Percentiles rank a stretch among this genome's conserved stretches.
Evolutionary conservation across 1,140 invertebrate species (phyloP).

Genomic region (Metopolophium dirhodum): DNA sequence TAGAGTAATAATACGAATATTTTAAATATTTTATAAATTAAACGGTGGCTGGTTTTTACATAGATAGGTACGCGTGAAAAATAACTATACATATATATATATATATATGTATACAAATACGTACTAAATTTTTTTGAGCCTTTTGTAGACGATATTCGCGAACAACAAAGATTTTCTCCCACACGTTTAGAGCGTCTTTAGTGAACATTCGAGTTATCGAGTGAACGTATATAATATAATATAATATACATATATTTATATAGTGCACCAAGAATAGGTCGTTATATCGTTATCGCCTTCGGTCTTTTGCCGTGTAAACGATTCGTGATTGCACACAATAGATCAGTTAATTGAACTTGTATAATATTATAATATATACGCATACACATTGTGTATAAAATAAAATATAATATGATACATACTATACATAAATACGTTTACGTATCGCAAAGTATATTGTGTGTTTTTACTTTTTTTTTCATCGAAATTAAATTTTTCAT

Average conservation of each 20-base stretch:
- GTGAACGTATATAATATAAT: constrained; percentile 7
- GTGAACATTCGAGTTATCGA: not conserved
- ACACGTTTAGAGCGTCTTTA: not conserved
- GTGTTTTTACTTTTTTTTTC: not conserved
- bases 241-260: not conserved
- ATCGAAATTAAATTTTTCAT: constrained; percentile 6
- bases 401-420: not conserved
- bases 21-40: not conserved
- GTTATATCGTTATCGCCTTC: constrained; percentile 28
- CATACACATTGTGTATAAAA: not conserved
- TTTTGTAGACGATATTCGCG: not conserved
- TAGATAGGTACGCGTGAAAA: not conserved
- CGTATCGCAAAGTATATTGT: not conserved
- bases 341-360: constrained; percentile 43
- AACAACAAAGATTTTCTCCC: constrained; percentile 12
- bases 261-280: not conserved
- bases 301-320: constrained; percentile 32
- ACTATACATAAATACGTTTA: not conserved
- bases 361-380: not conserved
- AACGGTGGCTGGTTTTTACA: not conserved
- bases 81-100: not conserved
- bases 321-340: constrained; percentile 48
- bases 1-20: not conserved
- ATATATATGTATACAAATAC: not conserved
- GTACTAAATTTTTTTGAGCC: not conserved